Evolutionary conservation across 2,888 invertebrate species (phyloP).

Genomic region (Rutpela maculata): DNA sequence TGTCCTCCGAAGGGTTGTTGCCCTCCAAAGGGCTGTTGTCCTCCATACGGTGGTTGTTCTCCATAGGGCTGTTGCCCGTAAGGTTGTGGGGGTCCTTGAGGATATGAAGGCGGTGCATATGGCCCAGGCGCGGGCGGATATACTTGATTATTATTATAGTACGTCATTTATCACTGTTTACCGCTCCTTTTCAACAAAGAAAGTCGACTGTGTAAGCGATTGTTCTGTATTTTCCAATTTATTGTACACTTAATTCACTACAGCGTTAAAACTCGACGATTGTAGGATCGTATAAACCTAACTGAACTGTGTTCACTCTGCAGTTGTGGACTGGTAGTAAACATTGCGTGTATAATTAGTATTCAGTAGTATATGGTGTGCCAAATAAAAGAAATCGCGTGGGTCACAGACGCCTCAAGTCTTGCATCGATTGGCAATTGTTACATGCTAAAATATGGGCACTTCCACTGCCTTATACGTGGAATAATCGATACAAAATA

Average conservation of each 20-base stretch:
- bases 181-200: too few species aligned
- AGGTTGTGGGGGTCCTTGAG: not conserved
- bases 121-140: not conserved
- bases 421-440: not conserved
- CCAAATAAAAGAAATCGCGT: not conserved
- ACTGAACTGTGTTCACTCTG: not conserved
- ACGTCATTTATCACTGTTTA: not conserved
- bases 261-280: not conserved
- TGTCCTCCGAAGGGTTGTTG: not conserved
- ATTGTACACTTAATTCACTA: not conserved
- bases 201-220: not conserved
- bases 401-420: not conserved
- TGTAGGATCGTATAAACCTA: not conserved
- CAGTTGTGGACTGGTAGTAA: not conserved
- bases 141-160: not conserved
- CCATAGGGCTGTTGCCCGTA: slow-evolving; percentile 5
- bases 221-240: not conserved
- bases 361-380: not conserved
- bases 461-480: not conserved
- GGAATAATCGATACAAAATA: not conserved
- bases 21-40: slow-evolving; percentile 23
- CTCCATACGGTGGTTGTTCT: slow-evolving; percentile 12
- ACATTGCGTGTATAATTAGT: not conserved
- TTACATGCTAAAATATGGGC: not conserved
- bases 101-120: not conserved